Percentiles rank a stretch among this genome's conserved stretches.
Conservation (phyloP, 2,888 invertebrate genomes). For the Scrobipalpa atriplicella region DNA sequence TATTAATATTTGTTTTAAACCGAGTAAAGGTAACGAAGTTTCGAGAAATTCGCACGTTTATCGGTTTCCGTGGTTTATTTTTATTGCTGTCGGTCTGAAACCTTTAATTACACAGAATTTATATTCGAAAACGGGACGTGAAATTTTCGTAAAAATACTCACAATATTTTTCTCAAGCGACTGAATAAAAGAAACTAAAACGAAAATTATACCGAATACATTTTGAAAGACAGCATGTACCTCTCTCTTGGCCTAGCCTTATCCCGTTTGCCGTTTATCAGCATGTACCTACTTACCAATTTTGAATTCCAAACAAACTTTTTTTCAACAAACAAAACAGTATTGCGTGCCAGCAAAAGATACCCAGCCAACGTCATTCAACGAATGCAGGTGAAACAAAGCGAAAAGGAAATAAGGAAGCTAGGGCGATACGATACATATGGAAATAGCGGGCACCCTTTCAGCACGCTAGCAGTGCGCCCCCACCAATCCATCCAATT, state of each 20-base stretch:
- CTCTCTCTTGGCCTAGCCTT: too few relatives aligned
- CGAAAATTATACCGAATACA: too few relatives aligned
- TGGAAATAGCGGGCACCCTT: constrained; percentile 46
- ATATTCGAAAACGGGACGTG: too few relatives aligned
- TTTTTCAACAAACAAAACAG: not conserved
- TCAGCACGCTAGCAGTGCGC: constrained; percentile 40
- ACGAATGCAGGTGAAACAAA: constrained; percentile 21
- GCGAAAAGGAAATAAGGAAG: constrained; percentile 25
- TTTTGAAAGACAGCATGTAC: too few relatives aligned
- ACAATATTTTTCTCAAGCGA: too few relatives aligned
- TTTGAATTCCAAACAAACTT: not conserved
- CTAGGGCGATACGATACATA: constrained; percentile 17
- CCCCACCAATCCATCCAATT: constrained; percentile 62
- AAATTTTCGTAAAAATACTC: too few relatives aligned
- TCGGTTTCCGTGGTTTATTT: not conserved
- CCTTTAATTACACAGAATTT: too few relatives aligned
- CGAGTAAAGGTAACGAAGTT: not conserved
- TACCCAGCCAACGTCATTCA: constrained; percentile 21
- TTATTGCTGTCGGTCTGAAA: not conserved
- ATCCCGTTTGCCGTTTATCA: too few relatives aligned
- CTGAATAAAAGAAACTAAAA: too few relatives aligned
- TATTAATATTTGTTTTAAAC: constrained; percentile 12
- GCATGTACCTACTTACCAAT: not conserved
- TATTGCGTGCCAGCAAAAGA: constrained; percentile 14
- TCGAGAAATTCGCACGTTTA: constrained; percentile 3